Evolutionary conservation across 2,113 vertebrate species (phyloP), one percentile per base, ranked within the genome.

Genomic region (Bubo blakistoni): DNA sequence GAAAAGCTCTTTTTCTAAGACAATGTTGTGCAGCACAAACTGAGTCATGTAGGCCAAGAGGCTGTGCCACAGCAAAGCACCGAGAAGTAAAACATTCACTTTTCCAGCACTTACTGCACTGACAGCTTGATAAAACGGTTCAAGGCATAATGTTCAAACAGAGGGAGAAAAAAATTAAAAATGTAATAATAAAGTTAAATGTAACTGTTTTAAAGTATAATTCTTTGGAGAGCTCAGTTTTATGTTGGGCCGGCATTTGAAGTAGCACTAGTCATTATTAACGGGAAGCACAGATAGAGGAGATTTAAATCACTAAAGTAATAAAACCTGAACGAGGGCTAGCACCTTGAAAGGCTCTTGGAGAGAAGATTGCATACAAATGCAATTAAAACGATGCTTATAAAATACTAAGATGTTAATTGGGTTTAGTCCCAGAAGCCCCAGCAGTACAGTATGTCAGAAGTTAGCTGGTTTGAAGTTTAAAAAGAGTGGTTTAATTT

Each of bases 371-470:
- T 98, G 98, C 97, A 98, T 98, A 98, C 97, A 98, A 98, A 98
- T 98, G 98, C 98, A 98, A 98, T 98, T 98, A 98, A 98, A 98
- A 98, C 88, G 97, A 98, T 98, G 98, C 98, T 98, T 98, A 98
- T 98, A 98, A 98, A 98, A 98, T 98, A 98, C 98, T 98, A 98
- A 98, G 98, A 98, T 98, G 98, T 98, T 98, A 98, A 98, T 98
- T 98, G 98, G 98, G 98, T 98, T 98, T 98, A 97, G 98, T 98
- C 98, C 98, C 98, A 98, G 98, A 98, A 98, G 98, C 98, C 98
- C 98, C 97, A 98, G 98, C 98, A 98, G 97, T 98, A 98, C 98
- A 98, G 98, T 98, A 98, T 98, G 98, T 98, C 98, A 98, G 98
- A 98, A 98, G 98, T 98, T 98, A 98, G 98, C 98, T 98, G 98